These are phyloP conservation scores for Ectemnius continuus DNA, from an alignment of 2,888 invertebrate species.

Conservation along the genomic window DNA sequence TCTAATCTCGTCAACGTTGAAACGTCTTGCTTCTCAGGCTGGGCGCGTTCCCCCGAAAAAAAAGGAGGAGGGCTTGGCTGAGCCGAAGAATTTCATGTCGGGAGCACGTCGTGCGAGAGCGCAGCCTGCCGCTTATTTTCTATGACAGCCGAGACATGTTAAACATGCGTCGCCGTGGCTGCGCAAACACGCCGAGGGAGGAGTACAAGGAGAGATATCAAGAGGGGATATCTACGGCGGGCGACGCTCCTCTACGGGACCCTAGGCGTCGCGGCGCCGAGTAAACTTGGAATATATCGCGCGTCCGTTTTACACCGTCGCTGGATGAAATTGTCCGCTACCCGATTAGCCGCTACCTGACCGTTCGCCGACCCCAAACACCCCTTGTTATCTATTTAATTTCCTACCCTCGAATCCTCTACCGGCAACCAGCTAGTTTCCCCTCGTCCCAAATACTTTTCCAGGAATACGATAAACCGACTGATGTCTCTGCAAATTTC, in stretches of 20 bases:
- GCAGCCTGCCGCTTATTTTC: slow-evolving; percentile 26
- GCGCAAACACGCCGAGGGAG: slow-evolving; percentile 37
- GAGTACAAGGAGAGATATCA: slow-evolving; percentile 37
- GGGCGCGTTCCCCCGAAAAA: no score
- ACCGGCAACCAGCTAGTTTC: slow-evolving; percentile 20
- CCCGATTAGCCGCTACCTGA: slow-evolving; percentile 59
- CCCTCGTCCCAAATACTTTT: slow-evolving; percentile 12
- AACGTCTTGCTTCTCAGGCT: no score
- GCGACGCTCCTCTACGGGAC: slow-evolving; percentile 35
- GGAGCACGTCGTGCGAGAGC: no score
- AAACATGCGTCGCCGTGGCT: slow-evolving; percentile 37
- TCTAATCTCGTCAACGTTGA: no score
- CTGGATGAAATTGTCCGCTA: slow-evolving; percentile 63
- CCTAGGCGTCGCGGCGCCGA: slow-evolving; percentile 42
- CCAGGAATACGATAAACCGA: slow-evolving; percentile 29
- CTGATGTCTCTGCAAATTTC: slow-evolving; percentile 25
- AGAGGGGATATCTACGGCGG: slow-evolving; percentile 41
- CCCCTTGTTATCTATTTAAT: slow-evolving; percentile 66
- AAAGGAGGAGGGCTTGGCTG: no score
- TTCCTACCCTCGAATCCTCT: slow-evolving; percentile 56
- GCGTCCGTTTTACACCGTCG: slow-evolving; percentile 51
- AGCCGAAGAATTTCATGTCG: slow-evolving; percentile 2
- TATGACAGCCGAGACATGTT: slow-evolving; percentile 22
- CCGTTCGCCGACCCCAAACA: slow-evolving; percentile 46
- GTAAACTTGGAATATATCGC: slow-evolving; percentile 63